Evolutionary conservation across 2,113 vertebrate species (phyloP).

Genomic region (Anthoscopus minutus): DNA sequence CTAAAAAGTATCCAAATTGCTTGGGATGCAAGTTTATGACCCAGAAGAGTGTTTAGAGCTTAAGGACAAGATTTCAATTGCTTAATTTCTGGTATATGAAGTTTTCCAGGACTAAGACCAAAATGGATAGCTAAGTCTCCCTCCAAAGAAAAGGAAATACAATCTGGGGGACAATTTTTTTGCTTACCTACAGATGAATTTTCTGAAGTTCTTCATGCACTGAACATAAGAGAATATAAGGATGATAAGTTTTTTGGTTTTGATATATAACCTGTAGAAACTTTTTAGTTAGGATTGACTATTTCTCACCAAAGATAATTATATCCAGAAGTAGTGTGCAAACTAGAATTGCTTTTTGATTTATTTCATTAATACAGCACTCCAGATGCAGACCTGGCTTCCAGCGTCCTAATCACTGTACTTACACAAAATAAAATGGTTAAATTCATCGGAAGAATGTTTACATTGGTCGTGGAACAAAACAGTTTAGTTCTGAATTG

Average conservation of each 20-base stretch:
- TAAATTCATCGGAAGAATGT: background rate
- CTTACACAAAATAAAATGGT: background rate
- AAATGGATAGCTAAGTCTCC: background rate
- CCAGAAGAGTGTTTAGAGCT: background rate
- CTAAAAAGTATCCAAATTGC: background rate
- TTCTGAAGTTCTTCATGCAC: background rate
- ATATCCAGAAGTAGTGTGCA: background rate
- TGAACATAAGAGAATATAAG: background rate
- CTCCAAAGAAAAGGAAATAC: background rate
- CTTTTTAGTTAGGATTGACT: background rate
- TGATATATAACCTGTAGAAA: background rate
- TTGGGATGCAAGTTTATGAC: background rate
- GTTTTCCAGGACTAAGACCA: background rate
- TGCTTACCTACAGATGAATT: background rate
- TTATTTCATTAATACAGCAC: background rate
- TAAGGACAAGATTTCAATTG: background rate
- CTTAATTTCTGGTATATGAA: background rate
- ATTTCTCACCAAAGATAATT: background rate
- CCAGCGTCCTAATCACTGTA: background rate
- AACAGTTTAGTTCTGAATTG: background rate
- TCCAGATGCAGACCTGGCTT: background rate
- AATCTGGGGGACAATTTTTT: background rate
- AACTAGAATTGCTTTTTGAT: background rate
- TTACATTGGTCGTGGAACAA: background rate
- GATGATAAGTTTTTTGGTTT: background rate